Evolutionary conservation across 2,797 vertebrate species (phyloP), one percentile per base, ranked within the genome.

Genomic region (Pagetopsis macropterus): DNA sequence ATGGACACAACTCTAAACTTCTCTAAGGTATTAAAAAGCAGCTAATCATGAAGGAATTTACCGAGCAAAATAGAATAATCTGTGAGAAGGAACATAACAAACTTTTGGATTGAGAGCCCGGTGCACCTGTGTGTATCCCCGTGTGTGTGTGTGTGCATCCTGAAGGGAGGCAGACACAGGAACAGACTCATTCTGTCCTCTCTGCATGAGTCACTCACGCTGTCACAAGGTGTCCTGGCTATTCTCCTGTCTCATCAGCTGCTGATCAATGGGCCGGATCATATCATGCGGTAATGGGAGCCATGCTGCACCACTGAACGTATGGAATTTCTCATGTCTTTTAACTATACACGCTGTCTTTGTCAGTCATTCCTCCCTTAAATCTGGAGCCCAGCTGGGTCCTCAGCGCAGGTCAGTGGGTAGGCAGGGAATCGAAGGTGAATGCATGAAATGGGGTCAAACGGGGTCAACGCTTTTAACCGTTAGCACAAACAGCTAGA

Each of bases 101-200:
- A 58, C 58, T 9, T 61, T 31, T 49, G 37, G 13, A 49, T 37
- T 46, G n/a, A 5, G 45, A 41, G 62, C 4, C 3, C 14, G 43
- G 15, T 46, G n/a, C 9, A n/a, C 21, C 48, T 5, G 4, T 43
- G 19, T 52, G 15, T 43, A 16, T 15, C 50, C n/a, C 17, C 65
- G 6, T 13, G 2, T 41, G 2, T 41, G 40, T 69, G 50, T 70
- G 2, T 65, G 46, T 37, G 1, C 3, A n/a, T 46, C 40, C n/a
- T 69, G 76, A 89, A 33, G 59, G 72, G 67, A 81, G 61, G 66
- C 82, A 89, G 88, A 79, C n/a, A 48, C 71, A 59, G 23, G 41
- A 63, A 63, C 43, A 51, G 45, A 75, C 56, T 78, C 63, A 74
- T 71, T 83, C 23, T 63, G 86, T 81, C 85, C 72, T 27, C 44